Base-by-base conservation (phyloP, 2,888 invertebrate species). In the Biston betularia region DNA sequence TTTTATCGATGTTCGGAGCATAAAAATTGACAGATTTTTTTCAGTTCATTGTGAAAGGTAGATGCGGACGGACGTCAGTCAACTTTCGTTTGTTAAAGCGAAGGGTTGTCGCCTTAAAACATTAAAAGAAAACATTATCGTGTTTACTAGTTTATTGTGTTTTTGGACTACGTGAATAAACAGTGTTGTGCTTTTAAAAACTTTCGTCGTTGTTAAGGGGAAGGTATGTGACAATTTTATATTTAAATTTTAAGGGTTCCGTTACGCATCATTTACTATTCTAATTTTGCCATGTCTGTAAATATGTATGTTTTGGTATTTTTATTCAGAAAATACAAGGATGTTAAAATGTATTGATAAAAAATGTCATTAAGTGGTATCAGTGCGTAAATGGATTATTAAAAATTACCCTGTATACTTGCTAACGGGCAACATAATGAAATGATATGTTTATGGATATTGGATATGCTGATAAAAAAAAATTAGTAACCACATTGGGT, bases 1-100 rank as follows among this genome's bases (percentile, higher is more conserved):
- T 89, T 88, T 92, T 92, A 92, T 93, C 89, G 93, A 93, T 92
- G 93, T 90, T 92, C 85, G 89, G 88, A 88, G 89, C 90, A 92
- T 94, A 93, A 93, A 94, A 94, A 94, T 94, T 94, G 93, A 92
- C 92, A 92, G 93, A 89, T 89, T 93, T 94, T 93, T 94, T 93
- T 92, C 92, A 94, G 94, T 94, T 85, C 86, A 88, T 89, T 89
- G 90, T 88, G 86, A 86, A 87, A 80, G 77, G 84, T 79, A 70
- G 81, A 52, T 33, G 58, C 48, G 71, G 75, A 71, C 85, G 88
- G 80, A 88, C 84, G 67, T 66, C 55, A 68, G 59, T 63, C 49
- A 76, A 78, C 54, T 77, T 72, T 76, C 77, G 72, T 75, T 77
- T 72, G 71, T 77, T 74, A 78, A 56, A 71, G 60, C 79, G 86